Percentiles rank a stretch among this genome's conserved stretches.
Evolutionary conservation across 2,888 invertebrate genomes (phyloP).

Genomic region (Polymixis lichenea): DNA sequence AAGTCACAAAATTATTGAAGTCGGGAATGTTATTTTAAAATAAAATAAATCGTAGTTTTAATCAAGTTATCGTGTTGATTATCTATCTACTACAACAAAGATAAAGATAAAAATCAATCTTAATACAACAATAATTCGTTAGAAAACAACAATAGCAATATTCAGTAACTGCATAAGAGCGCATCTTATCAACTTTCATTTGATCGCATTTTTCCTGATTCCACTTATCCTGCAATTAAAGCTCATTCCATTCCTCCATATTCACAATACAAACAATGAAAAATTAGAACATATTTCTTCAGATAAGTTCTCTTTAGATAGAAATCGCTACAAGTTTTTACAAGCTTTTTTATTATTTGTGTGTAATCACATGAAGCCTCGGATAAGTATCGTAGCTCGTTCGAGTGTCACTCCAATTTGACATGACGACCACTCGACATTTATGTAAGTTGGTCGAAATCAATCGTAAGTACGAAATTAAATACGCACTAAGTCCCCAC

Average conservation of each 20-base stretch:
- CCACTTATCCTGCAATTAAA: slow-evolving; percentile 5
- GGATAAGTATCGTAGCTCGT: slow-evolving; percentile 48
- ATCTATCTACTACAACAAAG: background rate
- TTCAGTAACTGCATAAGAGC: background rate
- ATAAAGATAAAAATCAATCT: background rate
- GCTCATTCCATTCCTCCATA: background rate
- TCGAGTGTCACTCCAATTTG: slow-evolving; percentile 60
- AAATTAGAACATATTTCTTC: background rate
- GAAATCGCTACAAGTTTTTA: slow-evolving; percentile 11
- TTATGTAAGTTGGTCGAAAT: slow-evolving; percentile 58
- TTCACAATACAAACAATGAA: background rate
- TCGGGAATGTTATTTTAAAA: too few species aligned
- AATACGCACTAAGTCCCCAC: slow-evolving; percentile 53
- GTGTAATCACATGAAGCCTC: slow-evolving; percentile 44
- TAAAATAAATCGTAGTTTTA: background rate
- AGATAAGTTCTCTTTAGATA: background rate
- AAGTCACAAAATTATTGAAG: too few species aligned
- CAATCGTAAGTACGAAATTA: slow-evolving; percentile 61
- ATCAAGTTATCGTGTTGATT: background rate
- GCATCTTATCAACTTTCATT: background rate
- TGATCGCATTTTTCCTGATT: background rate
- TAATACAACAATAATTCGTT: background rate
- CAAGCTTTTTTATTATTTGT: slow-evolving; percentile 48
- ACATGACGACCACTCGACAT: slow-evolving; percentile 53
- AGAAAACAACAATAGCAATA: background rate